A percentile compares a stretch with the other conserved stretches of the same genome.
Conservation (phyloP, 2,888 invertebrate genomes). For the Melanostoma mellinum region DNA sequence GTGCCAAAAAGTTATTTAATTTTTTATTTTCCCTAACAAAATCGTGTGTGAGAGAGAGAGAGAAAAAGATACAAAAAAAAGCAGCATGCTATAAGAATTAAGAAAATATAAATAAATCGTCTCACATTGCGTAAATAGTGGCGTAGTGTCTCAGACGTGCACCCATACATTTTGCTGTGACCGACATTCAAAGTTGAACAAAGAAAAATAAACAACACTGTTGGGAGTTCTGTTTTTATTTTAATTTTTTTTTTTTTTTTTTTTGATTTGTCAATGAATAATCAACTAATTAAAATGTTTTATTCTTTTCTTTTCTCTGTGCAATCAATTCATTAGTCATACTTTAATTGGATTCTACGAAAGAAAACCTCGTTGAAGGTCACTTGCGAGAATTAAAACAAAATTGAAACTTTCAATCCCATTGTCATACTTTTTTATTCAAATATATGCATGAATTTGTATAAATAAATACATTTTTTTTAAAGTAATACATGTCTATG, state of each 20-base stretch:
- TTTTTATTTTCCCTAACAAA: constrained; percentile 23
- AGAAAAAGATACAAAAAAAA: constrained; percentile 24
- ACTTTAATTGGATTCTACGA: constrained; percentile 52
- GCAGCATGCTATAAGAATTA: constrained; percentile 7
- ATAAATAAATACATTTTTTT: constrained; percentile 1
- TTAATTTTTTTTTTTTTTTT: constrained; percentile 10
- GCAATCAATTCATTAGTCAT: constrained; percentile 57
- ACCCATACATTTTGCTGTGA: constrained; percentile 54
- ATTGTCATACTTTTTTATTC: constrained; percentile 1
- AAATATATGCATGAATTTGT: not conserved
- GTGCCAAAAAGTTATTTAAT: constrained; percentile 40
- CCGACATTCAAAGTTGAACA: constrained; percentile 57
- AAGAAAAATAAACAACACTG: constrained; percentile 20
- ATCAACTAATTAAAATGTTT: constrained; percentile 62
- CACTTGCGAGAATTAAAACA: constrained; percentile 28
- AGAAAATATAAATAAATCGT: constrained; percentile 30
- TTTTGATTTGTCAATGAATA: constrained; percentile 41
- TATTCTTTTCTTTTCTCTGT: constrained; percentile 29
- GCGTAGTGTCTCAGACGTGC: constrained; percentile 33
- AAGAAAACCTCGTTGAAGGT: constrained; percentile 66
- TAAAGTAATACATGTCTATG: not conserved
- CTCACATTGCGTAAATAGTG: constrained; percentile 56
- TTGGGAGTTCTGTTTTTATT: too few relatives aligned
- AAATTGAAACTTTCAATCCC: constrained; percentile 36
- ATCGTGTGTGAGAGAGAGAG: not conserved